phyloP scores from a whole-genome alignment of 2,797 vertebrate genomes.

The Pagetopsis macropterus region DNA sequence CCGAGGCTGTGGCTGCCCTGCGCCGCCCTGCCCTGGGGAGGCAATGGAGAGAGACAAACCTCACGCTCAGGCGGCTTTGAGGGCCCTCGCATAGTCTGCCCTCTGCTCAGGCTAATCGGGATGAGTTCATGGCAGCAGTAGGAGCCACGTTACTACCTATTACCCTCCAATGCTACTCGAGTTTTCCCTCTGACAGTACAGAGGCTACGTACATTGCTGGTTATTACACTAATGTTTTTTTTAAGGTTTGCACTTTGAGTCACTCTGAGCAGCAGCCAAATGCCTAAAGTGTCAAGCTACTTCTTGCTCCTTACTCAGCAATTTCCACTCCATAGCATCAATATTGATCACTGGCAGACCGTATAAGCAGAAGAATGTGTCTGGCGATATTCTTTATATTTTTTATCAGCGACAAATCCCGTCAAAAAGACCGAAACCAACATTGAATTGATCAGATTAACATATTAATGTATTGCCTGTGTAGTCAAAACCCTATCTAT shows the following conservation, averaged over 20 bases:
- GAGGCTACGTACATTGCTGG: slow-evolving; percentile 35
- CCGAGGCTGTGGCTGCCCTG: slow-evolving; percentile 74
- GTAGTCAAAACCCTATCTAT: background rate
- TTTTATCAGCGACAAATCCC: background rate
- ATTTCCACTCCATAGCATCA: slow-evolving; percentile 8
- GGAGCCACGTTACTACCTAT: slow-evolving; percentile 59
- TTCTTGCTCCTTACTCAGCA: slow-evolving; percentile 16
- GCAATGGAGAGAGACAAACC: slow-evolving; percentile 75
- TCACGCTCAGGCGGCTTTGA: slow-evolving; percentile 72
- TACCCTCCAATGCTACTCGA: slow-evolving; percentile 57
- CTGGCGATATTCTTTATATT: slow-evolving; percentile 12
- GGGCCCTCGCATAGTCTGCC: slow-evolving; percentile 72
- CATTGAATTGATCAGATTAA: background rate
- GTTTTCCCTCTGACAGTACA: slow-evolving; percentile 39
- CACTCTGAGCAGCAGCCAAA: slow-evolving; percentile 27
- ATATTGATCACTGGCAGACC: slow-evolving; percentile 1
- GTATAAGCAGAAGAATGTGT: background rate
- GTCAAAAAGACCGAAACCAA: slow-evolving; percentile 9
- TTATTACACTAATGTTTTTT: slow-evolving; percentile 36
- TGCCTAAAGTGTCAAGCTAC: slow-evolving; percentile 22
- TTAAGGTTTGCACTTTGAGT: slow-evolving; percentile 32
- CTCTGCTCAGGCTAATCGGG: slow-evolving; percentile 72
- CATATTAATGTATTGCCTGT: background rate
- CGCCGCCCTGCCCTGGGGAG: slow-evolving; percentile 67
- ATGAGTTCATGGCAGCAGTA: slow-evolving; percentile 77